phyloP scores from a whole-genome alignment of 1,140 invertebrate genomes.

The Drusus annulatus region DNA sequence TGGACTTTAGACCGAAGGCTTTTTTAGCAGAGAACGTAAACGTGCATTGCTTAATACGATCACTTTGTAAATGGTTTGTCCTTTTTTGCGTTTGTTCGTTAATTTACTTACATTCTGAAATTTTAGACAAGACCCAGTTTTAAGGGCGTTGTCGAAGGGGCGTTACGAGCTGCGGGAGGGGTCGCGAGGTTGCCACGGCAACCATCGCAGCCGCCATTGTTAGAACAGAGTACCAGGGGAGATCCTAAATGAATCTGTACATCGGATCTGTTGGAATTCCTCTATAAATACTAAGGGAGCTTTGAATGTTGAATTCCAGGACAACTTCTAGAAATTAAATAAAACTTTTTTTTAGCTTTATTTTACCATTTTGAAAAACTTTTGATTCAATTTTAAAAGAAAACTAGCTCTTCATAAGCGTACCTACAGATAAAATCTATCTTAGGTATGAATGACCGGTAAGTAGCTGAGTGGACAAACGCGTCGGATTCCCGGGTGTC shows the following conservation, averaged over 20 bases:
- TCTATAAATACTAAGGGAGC: not conserved
- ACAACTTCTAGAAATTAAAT: not conserved
- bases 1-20: too few relatives aligned
- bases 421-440: too few relatives aligned
- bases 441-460: too few relatives aligned
- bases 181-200: conserved; percentile 46
- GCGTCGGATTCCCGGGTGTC: too few relatives aligned
- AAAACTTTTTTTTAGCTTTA: too few relatives aligned
- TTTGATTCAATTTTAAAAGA: too few relatives aligned
- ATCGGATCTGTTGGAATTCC: conserved; percentile 37
- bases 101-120: not conserved
- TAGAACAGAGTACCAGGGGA: conserved; percentile 29
- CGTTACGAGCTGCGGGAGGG: conserved; percentile 9
- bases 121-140: not conserved
- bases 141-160: conserved; percentile 26
- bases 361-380: too few relatives aligned
- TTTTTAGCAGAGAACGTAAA: too few relatives aligned
- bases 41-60: too few relatives aligned
- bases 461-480: too few relatives aligned
- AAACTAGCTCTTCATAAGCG: too few relatives aligned
- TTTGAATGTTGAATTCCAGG: not conserved
- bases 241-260: conserved; percentile 31
- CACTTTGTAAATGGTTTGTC: too few relatives aligned
- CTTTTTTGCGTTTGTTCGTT: not conserved
- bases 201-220: conserved; percentile 50